Conservation (phyloP, 2,888 invertebrate species). For the Dryadula phaetusa region DNA sequence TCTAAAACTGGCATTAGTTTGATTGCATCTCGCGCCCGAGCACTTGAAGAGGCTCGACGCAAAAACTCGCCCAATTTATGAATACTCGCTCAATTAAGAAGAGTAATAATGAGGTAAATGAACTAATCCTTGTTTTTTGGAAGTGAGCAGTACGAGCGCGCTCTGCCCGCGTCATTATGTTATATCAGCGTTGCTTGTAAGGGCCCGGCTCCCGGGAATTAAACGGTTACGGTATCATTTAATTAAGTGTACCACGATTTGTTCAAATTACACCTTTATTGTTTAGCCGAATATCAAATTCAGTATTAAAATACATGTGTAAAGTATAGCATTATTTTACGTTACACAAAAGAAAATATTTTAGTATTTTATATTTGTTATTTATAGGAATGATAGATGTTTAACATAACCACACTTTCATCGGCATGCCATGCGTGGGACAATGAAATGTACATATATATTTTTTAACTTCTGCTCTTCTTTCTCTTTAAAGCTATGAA, state of each 20-base stretch:
- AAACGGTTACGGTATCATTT: slow-evolving; percentile 16
- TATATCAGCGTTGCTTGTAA: slow-evolving; percentile 5
- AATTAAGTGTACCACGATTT: slow-evolving; percentile 2
- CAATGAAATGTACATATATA: no score
- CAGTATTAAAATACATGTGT: neutral
- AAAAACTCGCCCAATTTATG: slow-evolving; percentile 43
- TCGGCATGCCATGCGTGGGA: no score
- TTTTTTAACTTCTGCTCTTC: neutral
- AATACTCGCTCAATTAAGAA: slow-evolving; percentile 46
- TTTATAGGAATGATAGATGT: no score
- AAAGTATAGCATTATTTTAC: neutral
- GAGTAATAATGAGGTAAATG: slow-evolving; percentile 49
- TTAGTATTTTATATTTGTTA: no score
- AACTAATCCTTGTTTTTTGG: slow-evolving; percentile 41
- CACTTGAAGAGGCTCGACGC: slow-evolving; percentile 11
- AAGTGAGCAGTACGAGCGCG: neutral
- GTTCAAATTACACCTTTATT: neutral
- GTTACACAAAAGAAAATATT: neutral
- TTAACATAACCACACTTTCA: no score
- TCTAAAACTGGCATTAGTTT: slow-evolving; percentile 31
- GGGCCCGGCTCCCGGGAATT: neutral
- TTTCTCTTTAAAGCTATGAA: neutral
- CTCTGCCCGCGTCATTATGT: neutral
- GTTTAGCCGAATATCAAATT: neutral
- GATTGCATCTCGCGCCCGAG: slow-evolving; percentile 28